Conservation (phyloP, 2,113 vertebrate genomes). For the Apodemus sylvaticus region DNA sequence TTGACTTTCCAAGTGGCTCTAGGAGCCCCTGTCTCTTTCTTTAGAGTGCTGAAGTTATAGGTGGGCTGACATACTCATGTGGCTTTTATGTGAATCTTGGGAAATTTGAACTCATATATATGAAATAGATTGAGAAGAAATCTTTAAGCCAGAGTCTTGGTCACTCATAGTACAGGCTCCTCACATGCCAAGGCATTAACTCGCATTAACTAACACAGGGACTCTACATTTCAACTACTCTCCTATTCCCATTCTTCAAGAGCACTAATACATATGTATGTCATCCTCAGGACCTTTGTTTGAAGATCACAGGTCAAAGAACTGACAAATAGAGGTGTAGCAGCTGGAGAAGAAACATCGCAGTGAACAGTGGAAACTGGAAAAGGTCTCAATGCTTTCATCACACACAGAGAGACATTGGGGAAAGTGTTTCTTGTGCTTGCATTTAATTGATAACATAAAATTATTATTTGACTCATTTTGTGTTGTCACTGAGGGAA, state of each 20-base stretch:
- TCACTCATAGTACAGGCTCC: background rate
- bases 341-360: background rate
- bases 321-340: background rate
- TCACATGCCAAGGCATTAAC: background rate
- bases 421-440: background rate
- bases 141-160: background rate
- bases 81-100: background rate
- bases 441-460: background rate
- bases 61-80: background rate
- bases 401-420: background rate
- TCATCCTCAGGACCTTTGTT: background rate
- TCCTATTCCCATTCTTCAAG: background rate
- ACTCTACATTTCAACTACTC: accelerated
- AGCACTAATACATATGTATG: accelerated
- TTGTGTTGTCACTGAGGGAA: background rate
- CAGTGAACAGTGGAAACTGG: background rate
- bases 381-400: background rate
- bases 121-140: background rate
- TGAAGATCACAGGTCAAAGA: background rate
- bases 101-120: background rate
- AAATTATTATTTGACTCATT: slow-evolving; percentile 27
- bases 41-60: background rate
- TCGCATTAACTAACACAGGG: too few species aligned
- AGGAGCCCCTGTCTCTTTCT: background rate
- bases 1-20: background rate